Evolutionary conservation across 2,888 invertebrate genomes (phyloP).

Genomic region (Dinocampus coccinellae): DNA sequence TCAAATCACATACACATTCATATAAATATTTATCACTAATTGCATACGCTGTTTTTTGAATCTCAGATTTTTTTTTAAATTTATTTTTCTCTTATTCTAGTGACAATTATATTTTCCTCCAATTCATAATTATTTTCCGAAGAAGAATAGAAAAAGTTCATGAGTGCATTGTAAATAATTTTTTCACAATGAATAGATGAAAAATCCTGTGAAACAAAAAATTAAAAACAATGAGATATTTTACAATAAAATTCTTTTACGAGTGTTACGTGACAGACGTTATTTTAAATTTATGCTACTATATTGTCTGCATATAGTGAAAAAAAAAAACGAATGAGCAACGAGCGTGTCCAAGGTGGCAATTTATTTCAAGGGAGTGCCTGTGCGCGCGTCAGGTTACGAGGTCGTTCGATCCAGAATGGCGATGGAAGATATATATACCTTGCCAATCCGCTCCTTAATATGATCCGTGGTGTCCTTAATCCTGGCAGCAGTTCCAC

Average conservation of each 20-base stretch:
- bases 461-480: slow-evolving; percentile 61
- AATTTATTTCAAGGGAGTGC: slow-evolving; percentile 37
- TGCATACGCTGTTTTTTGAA: no score
- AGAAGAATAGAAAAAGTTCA: no score
- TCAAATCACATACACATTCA: slow-evolving; percentile 6
- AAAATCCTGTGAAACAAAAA: no score
- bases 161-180: no score
- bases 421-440: slow-evolving; percentile 37
- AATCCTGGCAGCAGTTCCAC: slow-evolving; percentile 50
- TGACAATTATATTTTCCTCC: no score
- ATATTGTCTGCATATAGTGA: slow-evolving; percentile 18
- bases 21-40: slow-evolving; percentile 17
- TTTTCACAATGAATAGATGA: slow-evolving; percentile 1
- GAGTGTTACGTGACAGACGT: background rate
- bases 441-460: slow-evolving; percentile 53
- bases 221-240: background rate
- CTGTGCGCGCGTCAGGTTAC: slow-evolving; percentile 24
- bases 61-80: no score
- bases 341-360: slow-evolving; percentile 15
- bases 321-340: background rate
- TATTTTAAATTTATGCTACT: slow-evolving; percentile 16
- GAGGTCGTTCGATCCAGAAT: slow-evolving; percentile 38
- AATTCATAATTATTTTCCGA: no score
- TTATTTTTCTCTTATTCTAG: no score
- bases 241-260: slow-evolving; percentile 12